These are phyloP conservation scores for Chironomus striatipennis DNA, from an alignment of 1,140 invertebrate species.

Conservation along the genomic window DNA sequence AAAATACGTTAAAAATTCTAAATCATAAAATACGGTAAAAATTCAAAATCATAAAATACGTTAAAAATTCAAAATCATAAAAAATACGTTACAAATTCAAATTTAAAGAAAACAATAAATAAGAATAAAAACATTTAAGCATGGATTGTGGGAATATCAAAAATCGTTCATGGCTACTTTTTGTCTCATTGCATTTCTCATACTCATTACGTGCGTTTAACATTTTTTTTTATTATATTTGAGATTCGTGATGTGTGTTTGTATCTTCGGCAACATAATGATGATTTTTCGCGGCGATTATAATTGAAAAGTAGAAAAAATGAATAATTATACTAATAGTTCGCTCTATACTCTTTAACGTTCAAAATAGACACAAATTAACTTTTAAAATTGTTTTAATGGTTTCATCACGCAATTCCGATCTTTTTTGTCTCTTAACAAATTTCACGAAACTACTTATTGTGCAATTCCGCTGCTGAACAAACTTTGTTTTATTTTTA, in stretches of 20 bases:
- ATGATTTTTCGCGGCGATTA: constrained; percentile 5
- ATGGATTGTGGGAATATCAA: background rate
- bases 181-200: background rate
- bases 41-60: no score
- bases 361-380: constrained; percentile 3
- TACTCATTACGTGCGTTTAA: background rate
- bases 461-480: background rate
- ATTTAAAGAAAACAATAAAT: background rate
- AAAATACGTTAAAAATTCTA: no score
- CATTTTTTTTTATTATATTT: no score
- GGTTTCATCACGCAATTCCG: background rate
- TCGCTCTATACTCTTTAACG: constrained; percentile 1
- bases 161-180: background rate
- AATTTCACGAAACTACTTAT: background rate
- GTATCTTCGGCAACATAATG: constrained; percentile 1
- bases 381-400: background rate
- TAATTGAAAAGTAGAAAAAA: background rate
- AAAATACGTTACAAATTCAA: no score
- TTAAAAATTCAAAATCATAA: no score
- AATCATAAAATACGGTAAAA: no score
- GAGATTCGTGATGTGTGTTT: background rate
- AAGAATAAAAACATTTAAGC: background rate
- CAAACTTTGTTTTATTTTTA: background rate
- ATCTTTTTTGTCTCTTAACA: background rate
- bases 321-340: background rate